These are phyloP conservation scores for Eumacrocentrus americanus DNA, from an alignment of 2,888 invertebrate genomes.

Conservation along the genomic window DNA sequence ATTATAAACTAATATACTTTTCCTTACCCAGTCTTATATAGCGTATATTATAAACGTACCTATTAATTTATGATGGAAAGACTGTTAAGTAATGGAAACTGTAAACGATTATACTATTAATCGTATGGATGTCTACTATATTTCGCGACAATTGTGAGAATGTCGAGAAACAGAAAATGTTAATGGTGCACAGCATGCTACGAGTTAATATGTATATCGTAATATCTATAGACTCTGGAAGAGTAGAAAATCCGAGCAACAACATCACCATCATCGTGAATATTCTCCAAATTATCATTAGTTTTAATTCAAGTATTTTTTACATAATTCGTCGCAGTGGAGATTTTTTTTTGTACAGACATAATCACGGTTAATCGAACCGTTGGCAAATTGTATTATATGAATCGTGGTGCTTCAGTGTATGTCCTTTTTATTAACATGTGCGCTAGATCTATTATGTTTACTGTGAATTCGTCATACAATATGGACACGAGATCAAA, in stretches of 20 bases:
- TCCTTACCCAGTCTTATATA: conserved; percentile 28
- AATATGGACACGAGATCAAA: not conserved
- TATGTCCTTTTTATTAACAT: conserved; percentile 3
- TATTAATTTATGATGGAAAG: conserved; percentile 37
- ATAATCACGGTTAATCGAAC: conserved; percentile 22
- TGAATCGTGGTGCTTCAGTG: conserved; percentile 38
- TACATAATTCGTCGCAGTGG: too few species aligned
- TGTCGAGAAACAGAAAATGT: conserved; percentile 17
- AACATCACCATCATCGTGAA: too few species aligned
- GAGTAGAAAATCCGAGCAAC: not conserved
- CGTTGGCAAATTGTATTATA: conserved; percentile 34
- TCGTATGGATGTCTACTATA: conserved; percentile 46
- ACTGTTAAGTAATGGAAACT: conserved; percentile 42
- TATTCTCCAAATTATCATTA: too few species aligned
- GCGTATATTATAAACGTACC: conserved; percentile 32
- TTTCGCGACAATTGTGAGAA: conserved; percentile 26
- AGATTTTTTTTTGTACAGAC: conserved; percentile 25
- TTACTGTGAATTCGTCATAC: too few species aligned
- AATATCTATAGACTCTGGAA: conserved; percentile 24
- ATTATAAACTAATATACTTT: conserved; percentile 25
- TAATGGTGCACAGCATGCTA: conserved; percentile 22
- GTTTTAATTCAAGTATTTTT: too few species aligned
- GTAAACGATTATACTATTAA: conserved; percentile 38
- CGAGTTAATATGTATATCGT: not conserved
- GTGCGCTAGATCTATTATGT: not conserved